Conservation (phyloP, 2,797 vertebrate genomes). For the Cossypha caffra region DNA sequence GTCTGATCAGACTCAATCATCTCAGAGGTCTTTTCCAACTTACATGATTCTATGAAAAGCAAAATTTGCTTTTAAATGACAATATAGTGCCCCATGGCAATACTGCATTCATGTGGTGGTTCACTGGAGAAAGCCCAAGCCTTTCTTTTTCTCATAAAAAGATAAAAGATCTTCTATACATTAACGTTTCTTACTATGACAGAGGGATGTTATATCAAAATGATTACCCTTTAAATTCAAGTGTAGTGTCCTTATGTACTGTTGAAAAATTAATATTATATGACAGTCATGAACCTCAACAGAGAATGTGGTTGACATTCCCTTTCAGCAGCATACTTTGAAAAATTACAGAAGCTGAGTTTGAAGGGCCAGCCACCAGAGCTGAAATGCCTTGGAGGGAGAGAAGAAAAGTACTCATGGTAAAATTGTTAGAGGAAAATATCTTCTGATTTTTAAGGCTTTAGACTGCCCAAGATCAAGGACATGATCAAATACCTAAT, state of each 20-base stretch:
- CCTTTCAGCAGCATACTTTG: slow-evolving; percentile 10
- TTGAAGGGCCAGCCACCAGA: slow-evolving; percentile 2
- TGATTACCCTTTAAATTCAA: neutral
- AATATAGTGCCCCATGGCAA: neutral
- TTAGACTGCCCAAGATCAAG: neutral
- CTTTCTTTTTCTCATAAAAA: neutral
- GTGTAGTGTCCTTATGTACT: neutral
- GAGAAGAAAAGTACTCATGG: neutral
- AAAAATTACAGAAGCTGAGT: slow-evolving; percentile 32
- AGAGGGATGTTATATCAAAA: neutral
- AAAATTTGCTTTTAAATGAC: neutral
- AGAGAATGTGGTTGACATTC: slow-evolving; percentile 11
- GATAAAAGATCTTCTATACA: neutral
- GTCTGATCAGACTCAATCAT: neutral
- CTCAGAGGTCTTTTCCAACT: neutral
- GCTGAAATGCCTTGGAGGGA: slow-evolving; percentile 24
- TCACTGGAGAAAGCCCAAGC: neutral
- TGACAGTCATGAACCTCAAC: slow-evolving; percentile 23
- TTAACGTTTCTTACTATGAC: neutral
- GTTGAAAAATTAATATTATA: slow-evolving; percentile 33
- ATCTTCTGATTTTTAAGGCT: neutral
- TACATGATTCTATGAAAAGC: neutral
- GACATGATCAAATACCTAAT: neutral
- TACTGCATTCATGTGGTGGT: neutral
- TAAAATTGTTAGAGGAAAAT: neutral